Conservation (phyloP, 1,140 invertebrate genomes). For the Diabrotica virgifera region DNA sequence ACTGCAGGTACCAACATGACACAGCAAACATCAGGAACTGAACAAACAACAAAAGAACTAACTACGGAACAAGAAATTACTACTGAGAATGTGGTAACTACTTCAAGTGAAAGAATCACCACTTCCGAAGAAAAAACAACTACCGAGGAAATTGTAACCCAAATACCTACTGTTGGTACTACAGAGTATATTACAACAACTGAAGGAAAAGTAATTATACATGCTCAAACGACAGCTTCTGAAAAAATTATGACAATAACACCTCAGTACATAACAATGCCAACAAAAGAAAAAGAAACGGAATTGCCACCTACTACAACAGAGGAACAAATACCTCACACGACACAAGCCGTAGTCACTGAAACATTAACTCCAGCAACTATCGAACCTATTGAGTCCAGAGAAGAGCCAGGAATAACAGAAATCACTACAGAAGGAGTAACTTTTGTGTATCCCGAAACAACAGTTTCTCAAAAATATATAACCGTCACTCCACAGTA, state of each 20-base stretch:
- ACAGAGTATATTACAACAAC: slow-evolving; percentile 16
- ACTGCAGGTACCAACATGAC: too few relatives aligned
- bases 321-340: not conserved
- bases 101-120: too few relatives aligned
- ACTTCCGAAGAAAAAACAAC: too few relatives aligned
- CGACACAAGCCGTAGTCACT: not conserved
- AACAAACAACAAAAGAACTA: too few relatives aligned
- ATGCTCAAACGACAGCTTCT: slow-evolving; percentile 43
- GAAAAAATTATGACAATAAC: slow-evolving; percentile 52
- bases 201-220: slow-evolving; percentile 40
- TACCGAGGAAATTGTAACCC: too few relatives aligned
- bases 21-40: too few relatives aligned
- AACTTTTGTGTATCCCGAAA: slow-evolving; percentile 42
- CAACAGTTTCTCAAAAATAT: slow-evolving; percentile 49
- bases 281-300: not conserved
- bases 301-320: not conserved
- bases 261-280: slow-evolving; percentile 38
- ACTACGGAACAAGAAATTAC: too few relatives aligned
- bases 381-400: not conserved
- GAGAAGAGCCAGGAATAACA: slow-evolving; percentile 11
- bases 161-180: not conserved
- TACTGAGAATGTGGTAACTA: too few relatives aligned
- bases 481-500: slow-evolving; percentile 50
- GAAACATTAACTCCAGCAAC: not conserved
- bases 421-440: slow-evolving; percentile 25